These are phyloP conservation scores for Drosophila chauvacae DNA, from an alignment of 1,140 invertebrate species.

Conservation along the genomic window DNA sequence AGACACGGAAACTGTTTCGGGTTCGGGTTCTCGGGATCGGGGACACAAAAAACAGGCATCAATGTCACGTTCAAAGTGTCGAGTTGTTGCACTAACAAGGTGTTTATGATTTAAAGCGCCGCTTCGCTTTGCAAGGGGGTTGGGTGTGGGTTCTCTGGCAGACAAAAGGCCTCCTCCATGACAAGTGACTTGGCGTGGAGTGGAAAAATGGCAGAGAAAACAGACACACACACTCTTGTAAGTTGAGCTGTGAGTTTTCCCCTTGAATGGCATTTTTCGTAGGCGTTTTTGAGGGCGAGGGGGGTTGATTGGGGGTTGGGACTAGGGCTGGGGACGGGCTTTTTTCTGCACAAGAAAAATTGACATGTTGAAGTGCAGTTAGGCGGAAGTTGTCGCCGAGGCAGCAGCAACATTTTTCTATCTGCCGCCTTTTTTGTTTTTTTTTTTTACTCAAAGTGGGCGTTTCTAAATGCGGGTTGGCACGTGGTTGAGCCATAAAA, in stretches of 20 bases:
- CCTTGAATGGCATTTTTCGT: conserved; percentile 48
- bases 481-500: conserved; percentile 48
- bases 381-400: conserved; percentile 67
- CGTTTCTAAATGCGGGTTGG: conserved; percentile 51
- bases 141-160: conserved; percentile 36
- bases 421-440: conserved; percentile 2
- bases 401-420: conserved; percentile 52
- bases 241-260: conserved; percentile 13
- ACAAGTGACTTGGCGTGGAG: conserved; percentile 60
- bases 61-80: conserved; percentile 82
- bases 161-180: conserved; percentile 70
- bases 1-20: conserved; percentile 74
- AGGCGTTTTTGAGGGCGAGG: conserved; percentile 18
- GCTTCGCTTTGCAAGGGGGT: background rate
- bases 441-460: conserved; percentile 3
- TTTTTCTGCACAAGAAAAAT: conserved; percentile 48
- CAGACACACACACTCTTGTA: conserved; percentile 24
- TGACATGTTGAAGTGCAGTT: conserved; percentile 72
- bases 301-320: background rate
- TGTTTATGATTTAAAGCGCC: conserved; percentile 76
- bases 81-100: conserved; percentile 76
- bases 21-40: conserved; percentile 16
- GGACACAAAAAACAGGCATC: conserved; percentile 71
- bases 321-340: conserved; percentile 39
- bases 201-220: conserved; percentile 49